Percentiles rank a stretch among this genome's conserved stretches.
Evolutionary conservation across 2,797 vertebrate genomes (phyloP).

Genomic region (Threskiornis aethiopicus): DNA sequence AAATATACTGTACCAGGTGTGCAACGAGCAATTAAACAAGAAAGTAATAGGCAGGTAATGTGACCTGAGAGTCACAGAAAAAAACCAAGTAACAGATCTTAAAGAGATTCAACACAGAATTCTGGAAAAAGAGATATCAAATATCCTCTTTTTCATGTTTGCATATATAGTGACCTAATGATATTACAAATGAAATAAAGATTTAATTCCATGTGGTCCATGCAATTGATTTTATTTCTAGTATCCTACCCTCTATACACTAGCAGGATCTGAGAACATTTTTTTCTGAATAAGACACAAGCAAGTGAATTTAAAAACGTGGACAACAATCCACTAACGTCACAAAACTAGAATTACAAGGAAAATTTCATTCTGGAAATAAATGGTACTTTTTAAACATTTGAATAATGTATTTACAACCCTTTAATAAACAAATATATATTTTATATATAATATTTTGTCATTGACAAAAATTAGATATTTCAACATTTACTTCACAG

Average conservation of each 20-base stretch:
- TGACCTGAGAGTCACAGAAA: accelerated
- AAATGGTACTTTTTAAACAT: not conserved
- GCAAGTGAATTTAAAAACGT: not conserved
- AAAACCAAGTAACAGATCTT: not conserved
- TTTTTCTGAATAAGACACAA: not conserved
- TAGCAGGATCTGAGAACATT: not conserved
- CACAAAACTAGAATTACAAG: not conserved
- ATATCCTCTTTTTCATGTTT: not conserved
- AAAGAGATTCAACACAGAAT: not conserved
- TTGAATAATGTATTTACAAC: not conserved
- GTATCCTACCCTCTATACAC: not conserved
- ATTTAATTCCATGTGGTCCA: not conserved
- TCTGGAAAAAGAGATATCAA: not conserved
- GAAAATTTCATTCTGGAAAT: not conserved
- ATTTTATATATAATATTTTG: not conserved
- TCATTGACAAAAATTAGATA: not conserved
- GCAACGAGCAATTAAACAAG: not conserved
- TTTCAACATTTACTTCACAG: not conserved
- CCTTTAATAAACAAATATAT: not conserved
- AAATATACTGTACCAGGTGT: not conserved
- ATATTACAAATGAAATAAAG: not conserved
- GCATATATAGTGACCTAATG: not conserved
- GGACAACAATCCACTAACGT: not conserved
- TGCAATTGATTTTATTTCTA: not conserved
- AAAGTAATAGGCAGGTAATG: not conserved